Base-by-base conservation (phyloP, 2,113 vertebrate species). In the Raja brachyura region DNA sequence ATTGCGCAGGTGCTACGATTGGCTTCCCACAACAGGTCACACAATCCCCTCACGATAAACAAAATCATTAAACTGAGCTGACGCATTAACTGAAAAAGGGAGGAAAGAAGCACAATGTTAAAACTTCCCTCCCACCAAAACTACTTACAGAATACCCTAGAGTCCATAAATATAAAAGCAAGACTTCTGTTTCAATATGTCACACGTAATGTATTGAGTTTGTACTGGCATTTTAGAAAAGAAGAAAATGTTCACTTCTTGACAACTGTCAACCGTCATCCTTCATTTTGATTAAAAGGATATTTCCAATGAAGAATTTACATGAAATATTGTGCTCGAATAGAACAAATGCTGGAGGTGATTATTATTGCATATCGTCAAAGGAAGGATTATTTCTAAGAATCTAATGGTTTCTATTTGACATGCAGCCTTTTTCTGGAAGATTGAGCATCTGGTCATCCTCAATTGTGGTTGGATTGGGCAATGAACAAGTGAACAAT, bases 201-300 rank as follows among this genome's bases (percentile, higher is more conserved):
- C 85, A 66, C 18, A 66, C 31, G 63, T 68, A 33, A 13, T 68
- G n/a, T 39, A 33, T 90, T 90, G n/a, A 68, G 31, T 70, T 33
- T 31, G 59, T 90, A 59, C 28, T n/a, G 86, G 86, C n/a, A 18
- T 61, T 90, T 33, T 68, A 11, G 31, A 4, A 90, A 90, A 66
- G 86, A 68, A 90, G 81, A 68, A 90, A 22, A 90, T 90, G 14
- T 90, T 31, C 86, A 66, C 66, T 68, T 22, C 63, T 48, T 90
- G 14, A 39, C 86, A 66, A 70, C 63, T 68, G 66, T 90, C 20
- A 90, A 66, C 13, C n/a, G 59, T 90, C 85, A 90, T n/a, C n/a
- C 4, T 22, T 48, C 39, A 48, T 48, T 48, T 90, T 83, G 48
- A 83, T 85, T 13, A n/a, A 90, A 90, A 68, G 31, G 5, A 68